These are phyloP conservation scores for Chaetodon auriga DNA, from an alignment of 2,113 vertebrate genomes.

Conservation along the genomic window DNA sequence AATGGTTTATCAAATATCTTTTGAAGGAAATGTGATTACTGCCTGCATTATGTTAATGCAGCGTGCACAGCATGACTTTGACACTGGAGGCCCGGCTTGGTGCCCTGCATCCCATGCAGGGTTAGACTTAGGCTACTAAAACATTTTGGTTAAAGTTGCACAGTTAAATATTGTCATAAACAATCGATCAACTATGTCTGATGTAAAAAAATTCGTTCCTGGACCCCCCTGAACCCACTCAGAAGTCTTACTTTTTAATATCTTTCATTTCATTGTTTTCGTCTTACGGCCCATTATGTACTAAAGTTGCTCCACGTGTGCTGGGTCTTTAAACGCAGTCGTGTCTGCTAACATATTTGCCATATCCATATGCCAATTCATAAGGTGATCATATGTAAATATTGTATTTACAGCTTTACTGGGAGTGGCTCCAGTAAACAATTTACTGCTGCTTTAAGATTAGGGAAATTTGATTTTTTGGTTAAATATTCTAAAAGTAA, in stretches of 20 bases:
- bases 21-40: background rate
- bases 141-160: background rate
- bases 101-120: background rate
- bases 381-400: too few species aligned
- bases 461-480: background rate
- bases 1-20: background rate
- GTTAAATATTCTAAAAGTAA: background rate
- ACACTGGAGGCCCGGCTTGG: background rate
- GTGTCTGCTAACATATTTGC: too few species aligned
- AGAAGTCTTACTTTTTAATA: background rate
- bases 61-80: background rate
- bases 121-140: background rate
- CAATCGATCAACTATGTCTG: background rate
- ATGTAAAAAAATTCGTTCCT: background rate
- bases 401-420: too few species aligned
- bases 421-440: too few species aligned
- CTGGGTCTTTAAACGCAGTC: background rate
- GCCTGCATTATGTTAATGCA: background rate
- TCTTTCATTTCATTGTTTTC: background rate
- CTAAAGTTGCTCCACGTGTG: background rate
- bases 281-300: background rate
- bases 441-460: background rate
- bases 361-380: too few species aligned
- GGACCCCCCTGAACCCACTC: too few species aligned
- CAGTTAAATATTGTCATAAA: background rate